These are phyloP conservation scores for Osmoderma eremita DNA, from an alignment of 2,888 invertebrate species.

Conservation along the genomic window DNA sequence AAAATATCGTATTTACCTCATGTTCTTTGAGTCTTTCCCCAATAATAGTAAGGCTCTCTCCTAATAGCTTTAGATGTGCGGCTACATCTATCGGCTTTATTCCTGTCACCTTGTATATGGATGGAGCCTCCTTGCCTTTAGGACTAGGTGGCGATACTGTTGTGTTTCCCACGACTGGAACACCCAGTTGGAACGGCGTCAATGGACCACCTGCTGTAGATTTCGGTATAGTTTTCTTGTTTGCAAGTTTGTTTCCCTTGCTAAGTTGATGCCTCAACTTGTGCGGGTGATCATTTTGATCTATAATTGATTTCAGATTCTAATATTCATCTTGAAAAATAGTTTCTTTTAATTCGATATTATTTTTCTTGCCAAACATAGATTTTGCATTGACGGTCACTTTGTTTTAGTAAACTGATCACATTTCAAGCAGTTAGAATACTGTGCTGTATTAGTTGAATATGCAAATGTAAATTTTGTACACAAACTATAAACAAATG, in stretches of 20 bases:
- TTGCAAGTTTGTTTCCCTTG: slow-evolving; percentile 39
- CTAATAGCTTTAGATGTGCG: slow-evolving; percentile 89
- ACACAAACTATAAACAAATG: no score
- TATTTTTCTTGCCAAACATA: slow-evolving; percentile 1
- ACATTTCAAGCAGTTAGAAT: not conserved
- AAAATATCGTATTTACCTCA: slow-evolving; percentile 68
- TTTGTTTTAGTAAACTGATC: not conserved
- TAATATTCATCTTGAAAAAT: not conserved
- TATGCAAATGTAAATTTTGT: no score
- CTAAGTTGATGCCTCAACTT: slow-evolving; percentile 29
- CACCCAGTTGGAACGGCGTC: slow-evolving; percentile 58
- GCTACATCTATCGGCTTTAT: slow-evolving; percentile 90
- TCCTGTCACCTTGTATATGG: slow-evolving; percentile 73
- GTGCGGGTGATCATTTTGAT: slow-evolving; percentile 34
- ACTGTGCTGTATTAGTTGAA: not conserved
- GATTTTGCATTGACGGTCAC: not conserved
- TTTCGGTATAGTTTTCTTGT: slow-evolving; percentile 38
- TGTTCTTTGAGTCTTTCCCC: slow-evolving; percentile 93
- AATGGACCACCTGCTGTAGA: slow-evolving; percentile 36
- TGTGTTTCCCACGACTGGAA: slow-evolving; percentile 57
- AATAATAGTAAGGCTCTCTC: slow-evolving; percentile 93
- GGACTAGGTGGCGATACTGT: slow-evolving; percentile 61
- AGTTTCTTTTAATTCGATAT: not conserved
- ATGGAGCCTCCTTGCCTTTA: slow-evolving; percentile 55
- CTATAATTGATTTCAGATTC: slow-evolving; percentile 35